Conservation (phyloP, 2,113 vertebrate species). For the Phyllopteryx taeniolatus region DNA sequence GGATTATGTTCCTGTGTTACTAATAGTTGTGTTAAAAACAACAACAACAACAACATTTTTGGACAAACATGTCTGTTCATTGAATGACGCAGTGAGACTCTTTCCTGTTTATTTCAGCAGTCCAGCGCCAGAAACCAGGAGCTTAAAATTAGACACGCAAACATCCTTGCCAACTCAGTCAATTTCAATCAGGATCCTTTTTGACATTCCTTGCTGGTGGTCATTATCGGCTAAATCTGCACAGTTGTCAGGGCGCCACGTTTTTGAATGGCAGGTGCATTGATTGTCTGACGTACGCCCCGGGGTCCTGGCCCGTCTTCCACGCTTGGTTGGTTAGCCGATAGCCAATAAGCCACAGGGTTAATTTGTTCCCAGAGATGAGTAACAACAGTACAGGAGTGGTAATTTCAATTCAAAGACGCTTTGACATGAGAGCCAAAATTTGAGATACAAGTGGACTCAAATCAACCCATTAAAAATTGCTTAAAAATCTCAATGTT, state of each 20-base stretch:
- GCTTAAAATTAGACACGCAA: not conserved
- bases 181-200: not conserved
- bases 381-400: not conserved
- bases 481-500: not conserved
- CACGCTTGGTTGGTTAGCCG: not conserved
- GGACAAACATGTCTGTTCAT: not conserved
- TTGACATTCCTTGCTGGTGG: not conserved
- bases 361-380: not conserved
- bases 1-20: too few relatives aligned
- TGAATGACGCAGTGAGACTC: not conserved
- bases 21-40: too few relatives aligned
- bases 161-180: not conserved
- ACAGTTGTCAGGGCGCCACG: not conserved
- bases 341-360: not conserved
- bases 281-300: not conserved
- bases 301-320: not conserved
- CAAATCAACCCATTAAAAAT: not conserved
- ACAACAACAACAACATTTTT: too few relatives aligned
- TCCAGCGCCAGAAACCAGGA: not conserved
- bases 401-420: constrained; percentile 1
- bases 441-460: too few relatives aligned
- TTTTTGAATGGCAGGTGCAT: constrained; percentile 1
- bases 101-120: not conserved
- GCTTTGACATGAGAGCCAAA: not conserved
- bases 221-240: not conserved